A percentile compares a stretch with the other conserved stretches of the same genome.
phyloP scores from a whole-genome alignment of 2,113 vertebrate species.

The Acinonyx jubatus region DNA sequence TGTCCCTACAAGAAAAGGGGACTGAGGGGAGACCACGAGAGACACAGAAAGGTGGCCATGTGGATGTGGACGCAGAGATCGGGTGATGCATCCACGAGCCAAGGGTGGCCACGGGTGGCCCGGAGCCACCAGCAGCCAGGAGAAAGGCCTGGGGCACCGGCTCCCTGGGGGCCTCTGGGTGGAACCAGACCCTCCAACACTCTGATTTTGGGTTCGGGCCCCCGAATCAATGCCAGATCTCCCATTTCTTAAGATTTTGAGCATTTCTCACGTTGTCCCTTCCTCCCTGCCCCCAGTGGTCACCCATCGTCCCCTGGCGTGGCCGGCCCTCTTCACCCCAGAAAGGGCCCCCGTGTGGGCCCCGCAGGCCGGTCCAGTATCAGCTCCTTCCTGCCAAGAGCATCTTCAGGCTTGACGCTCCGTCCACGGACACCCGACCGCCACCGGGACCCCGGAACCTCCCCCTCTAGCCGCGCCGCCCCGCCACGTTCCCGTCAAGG shows the following conservation, averaged over 20 bases:
- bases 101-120: accelerated
- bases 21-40: background rate
- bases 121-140: accelerated
- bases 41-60: background rate
- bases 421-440: accelerated
- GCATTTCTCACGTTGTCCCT: background rate
- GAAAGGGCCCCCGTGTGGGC: background rate
- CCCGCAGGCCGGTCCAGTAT: background rate
- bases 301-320: accelerated
- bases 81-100: accelerated
- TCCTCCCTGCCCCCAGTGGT: background rate
- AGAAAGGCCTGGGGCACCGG: background rate
- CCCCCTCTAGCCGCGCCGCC: accelerated
- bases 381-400: background rate
- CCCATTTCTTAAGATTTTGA: background rate
- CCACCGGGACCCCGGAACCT: background rate
- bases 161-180: background rate
- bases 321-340: accelerated
- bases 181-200: background rate
- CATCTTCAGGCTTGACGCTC: accelerated
- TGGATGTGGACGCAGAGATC: background rate
- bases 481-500: accelerated
- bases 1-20: background rate
- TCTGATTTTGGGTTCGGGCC: background rate
- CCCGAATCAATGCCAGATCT: background rate